Evolutionary conservation across 2,888 invertebrate species (phyloP), one percentile per base, ranked within the genome.

Genomic region (Andrena marginata): DNA sequence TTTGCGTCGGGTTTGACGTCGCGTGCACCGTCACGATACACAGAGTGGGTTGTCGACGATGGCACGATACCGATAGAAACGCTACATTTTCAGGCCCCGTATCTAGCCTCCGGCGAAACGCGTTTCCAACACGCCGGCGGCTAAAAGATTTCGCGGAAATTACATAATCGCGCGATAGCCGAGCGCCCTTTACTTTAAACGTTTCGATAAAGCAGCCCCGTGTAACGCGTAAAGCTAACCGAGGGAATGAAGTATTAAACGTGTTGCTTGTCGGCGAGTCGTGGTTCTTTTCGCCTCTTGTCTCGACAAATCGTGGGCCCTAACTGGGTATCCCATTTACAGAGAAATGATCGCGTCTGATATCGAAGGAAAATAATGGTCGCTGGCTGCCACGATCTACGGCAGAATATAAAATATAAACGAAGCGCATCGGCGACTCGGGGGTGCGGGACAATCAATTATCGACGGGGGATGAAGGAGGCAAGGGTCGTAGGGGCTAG

Each of bases 11-110:
- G 80, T 88, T 90, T 89, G 90, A 91, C 90, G 89, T 91, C 89
- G 91, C 90, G 89, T 91, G 91, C 83, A 87, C 77, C 79, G 88
- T 87, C 85, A 80, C 85, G 88, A 90, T 91, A 86, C 81, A 31
- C 54, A 31, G 64, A 42, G 54, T 29, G 26, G 71, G 68, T 63
- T 63, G 77, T 65, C 72, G 69, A 26, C 80, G 85, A 77, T 72
- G 67, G 31, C 64, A 54, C 75, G 81, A 84, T 82, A 77, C 64
- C 80, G 78, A 82, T 79, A 63, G 68, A 65, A 69, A 70, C 69
- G 70, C 62, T 54, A 62, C 35, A 65, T 49, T 54, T 49, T 65
- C 56, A 23, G 23, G 23, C 59, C 75, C 75, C 67, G 35, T 33
- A 60, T 65, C 49, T 10, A 8, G 65, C 49, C 60, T 31, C 1